phyloP scores from a whole-genome alignment of 2,888 invertebrate genomes.

The Cerastis rubricosa region DNA sequence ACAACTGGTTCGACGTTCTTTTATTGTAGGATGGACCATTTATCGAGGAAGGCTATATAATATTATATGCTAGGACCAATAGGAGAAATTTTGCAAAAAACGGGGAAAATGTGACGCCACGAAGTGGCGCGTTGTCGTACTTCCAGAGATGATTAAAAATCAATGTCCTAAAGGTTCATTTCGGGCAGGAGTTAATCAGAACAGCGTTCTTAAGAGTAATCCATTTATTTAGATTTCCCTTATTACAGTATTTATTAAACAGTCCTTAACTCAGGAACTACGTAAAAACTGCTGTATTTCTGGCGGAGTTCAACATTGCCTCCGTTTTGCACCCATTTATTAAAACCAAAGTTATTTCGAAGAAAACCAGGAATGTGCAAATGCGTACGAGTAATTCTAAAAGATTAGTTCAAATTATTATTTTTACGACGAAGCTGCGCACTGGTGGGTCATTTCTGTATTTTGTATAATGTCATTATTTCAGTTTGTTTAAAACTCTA shows the following conservation, averaged over 20 bases:
- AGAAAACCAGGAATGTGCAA: constrained; percentile 16
- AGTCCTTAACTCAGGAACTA: background rate
- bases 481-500: background rate
- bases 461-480: background rate
- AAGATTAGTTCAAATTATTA: constrained; percentile 11
- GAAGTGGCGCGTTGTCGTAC: too few relatives aligned
- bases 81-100: too few relatives aligned
- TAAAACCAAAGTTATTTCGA: constrained; percentile 15
- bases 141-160: background rate
- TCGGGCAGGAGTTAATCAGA: background rate
- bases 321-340: background rate
- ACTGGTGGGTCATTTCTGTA: constrained; percentile 24
- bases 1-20: too few relatives aligned
- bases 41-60: too few relatives aligned
- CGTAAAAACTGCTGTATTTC: background rate
- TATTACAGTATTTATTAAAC: background rate
- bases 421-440: background rate
- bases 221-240: background rate
- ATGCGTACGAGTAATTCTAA: constrained; percentile 14
- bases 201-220: background rate
- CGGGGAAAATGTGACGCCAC: too few relatives aligned
- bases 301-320: background rate
- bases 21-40: too few relatives aligned
- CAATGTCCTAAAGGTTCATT: background rate
- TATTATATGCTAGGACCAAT: too few relatives aligned